A percentile compares a stretch with the other conserved stretches of the same genome.
Conservation (phyloP, 2,888 invertebrate genomes). For the Hyppa rectilinea region DNA sequence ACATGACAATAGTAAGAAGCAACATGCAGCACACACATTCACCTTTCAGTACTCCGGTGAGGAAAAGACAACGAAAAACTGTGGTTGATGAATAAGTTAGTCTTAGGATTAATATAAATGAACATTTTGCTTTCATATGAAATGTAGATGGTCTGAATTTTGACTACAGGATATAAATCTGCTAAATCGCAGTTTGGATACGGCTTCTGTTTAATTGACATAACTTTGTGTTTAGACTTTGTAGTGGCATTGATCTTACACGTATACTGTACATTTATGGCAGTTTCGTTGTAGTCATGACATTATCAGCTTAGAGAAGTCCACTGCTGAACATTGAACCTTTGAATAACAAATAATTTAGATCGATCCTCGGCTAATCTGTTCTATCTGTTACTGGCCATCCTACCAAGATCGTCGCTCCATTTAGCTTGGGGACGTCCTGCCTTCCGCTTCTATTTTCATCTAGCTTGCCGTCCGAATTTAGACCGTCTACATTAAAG, state of each 20-base stretch:
- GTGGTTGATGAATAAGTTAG: conserved; percentile 19
- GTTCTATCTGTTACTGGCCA: neutral
- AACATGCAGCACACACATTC: conserved; percentile 86
- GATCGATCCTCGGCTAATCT: neutral
- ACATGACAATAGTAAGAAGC: conserved; percentile 85
- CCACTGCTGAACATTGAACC: too few relatives aligned
- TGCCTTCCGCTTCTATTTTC: neutral
- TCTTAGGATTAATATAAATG: neutral
- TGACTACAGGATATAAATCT: neutral
- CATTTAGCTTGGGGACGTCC: neutral
- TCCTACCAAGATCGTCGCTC: neutral
- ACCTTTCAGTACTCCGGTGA: conserved; percentile 68
- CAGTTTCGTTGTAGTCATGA: neutral
- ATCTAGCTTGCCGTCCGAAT: neutral
- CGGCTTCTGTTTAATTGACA: neutral
- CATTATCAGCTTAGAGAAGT: neutral
- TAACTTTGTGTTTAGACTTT: neutral
- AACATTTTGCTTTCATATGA: neutral
- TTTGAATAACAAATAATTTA: neutral
- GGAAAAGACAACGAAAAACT: conserved; percentile 35
- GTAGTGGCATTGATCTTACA: neutral
- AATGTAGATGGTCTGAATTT: conserved; percentile 14
- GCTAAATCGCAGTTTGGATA: neutral
- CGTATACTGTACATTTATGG: neutral
- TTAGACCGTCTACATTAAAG: neutral